Evolutionary conservation across 2,888 invertebrate genomes (phyloP), one percentile per base, ranked within the genome.

Genomic region (Andrena trimmerana): DNA sequence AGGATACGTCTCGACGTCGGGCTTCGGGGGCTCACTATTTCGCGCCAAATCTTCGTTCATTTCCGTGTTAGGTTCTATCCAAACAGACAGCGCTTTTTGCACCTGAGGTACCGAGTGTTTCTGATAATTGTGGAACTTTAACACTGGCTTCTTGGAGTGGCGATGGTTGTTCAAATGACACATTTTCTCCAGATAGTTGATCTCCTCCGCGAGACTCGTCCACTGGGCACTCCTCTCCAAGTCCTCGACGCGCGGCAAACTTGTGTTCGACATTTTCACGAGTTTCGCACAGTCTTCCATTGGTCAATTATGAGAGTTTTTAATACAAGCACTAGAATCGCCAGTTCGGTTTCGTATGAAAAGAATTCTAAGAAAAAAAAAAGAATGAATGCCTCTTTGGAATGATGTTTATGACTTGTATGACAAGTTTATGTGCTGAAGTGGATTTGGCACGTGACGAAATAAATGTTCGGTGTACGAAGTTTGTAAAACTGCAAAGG

Each of bases 41-140:
- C 1, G 3, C 16, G 50, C 29, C 0, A 42, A 7, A 29, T 52
- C 16, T 1, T 68, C 36, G 62, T 16, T 42, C 10, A 13, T 10
- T 3, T 63, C 75, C 6, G 73, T 27, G 6, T 3, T 27, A 0
- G 80, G 69, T 8, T 80, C 63, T 52, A 79, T 74, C 83, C 83
- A 83, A 1, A 82, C 72, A 2, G 84, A 72, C 13, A 72, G 91
- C 78, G 69, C 75, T 7, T 78, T 86, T 20, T 86, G 84, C 50
- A 90, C 83, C 78, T 92, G 92, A 24, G 93, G 92, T 87, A 90
- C 90, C 16, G 93, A 92, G 29, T 81, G 88, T 20, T 90, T 88
- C 42, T 91, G 89, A 27, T 88, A 90, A 3, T 62, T 72, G 6
- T 54, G 69, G 33, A 52, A 69, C 6, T 54, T 60, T 0, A 65